phyloP scores from a whole-genome alignment of 2,797 vertebrate species.

The Megaceryle alcyon region DNA sequence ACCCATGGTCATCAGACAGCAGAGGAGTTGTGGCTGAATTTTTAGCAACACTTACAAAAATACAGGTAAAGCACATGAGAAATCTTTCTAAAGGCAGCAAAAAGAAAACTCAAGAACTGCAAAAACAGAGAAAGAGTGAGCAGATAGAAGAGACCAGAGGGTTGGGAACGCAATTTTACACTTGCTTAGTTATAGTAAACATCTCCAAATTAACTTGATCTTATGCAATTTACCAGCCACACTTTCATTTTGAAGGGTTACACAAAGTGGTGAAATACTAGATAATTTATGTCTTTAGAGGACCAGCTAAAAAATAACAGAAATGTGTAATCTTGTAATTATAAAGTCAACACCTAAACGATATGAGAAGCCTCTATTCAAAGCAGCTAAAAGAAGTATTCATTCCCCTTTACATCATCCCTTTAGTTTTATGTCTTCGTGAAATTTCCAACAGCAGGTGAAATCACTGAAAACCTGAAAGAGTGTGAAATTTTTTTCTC shows the following conservation, averaged over 20 bases:
- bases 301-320: conserved; percentile 16
- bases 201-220: background rate
- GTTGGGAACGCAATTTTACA: background rate
- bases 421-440: background rate
- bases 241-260: background rate
- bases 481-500: background rate
- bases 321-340: background rate
- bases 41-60: background rate
- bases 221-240: background rate
- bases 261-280: background rate
- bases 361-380: conserved; percentile 51
- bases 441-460: conserved; percentile 44
- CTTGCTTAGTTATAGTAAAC: background rate
- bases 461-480: conserved; percentile 12
- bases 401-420: conserved; percentile 48
- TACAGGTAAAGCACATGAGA: background rate
- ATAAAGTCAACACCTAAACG: conserved; percentile 14
- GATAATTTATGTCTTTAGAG: background rate
- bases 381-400: conserved; percentile 43
- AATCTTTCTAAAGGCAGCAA: background rate
- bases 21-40: background rate
- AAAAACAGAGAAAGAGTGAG: background rate
- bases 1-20: background rate
- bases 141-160: background rate
- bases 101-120: background rate